A percentile compares a stretch with the other conserved stretches of the same genome.
These are phyloP conservation scores for Bugulina stolonifera DNA, from an alignment of 2,888 invertebrate species.

Conservation along the genomic window DNA sequence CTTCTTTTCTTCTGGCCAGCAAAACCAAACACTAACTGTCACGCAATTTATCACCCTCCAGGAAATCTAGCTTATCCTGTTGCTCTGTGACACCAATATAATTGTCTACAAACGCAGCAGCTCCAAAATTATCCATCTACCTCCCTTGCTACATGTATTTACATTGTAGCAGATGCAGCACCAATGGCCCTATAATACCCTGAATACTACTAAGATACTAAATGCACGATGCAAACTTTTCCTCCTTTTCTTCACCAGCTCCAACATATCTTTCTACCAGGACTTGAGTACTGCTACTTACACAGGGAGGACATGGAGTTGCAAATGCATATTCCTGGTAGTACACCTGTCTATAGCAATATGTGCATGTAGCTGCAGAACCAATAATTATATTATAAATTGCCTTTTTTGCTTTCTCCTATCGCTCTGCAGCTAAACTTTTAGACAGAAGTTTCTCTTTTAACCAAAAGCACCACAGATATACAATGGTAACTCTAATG, in stretches of 20 bases:
- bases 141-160: no score
- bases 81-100: conserved; percentile 35
- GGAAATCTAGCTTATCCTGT: conserved; percentile 43
- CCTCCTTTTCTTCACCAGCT: conserved; percentile 82
- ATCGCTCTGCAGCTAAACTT: conserved; percentile 75
- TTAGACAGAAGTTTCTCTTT: conserved; percentile 75
- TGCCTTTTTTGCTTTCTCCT: conserved; percentile 82
- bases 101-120: neutral
- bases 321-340: no score
- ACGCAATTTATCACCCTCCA: conserved; percentile 34
- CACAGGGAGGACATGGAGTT: no score
- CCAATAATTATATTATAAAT: no score
- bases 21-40: conserved; percentile 66
- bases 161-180: no score
- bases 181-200: no score
- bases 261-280: conserved; percentile 78
- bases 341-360: no score
- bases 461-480: conserved; percentile 59
- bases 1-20: conserved; percentile 88
- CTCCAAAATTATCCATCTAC: neutral
- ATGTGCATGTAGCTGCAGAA: neutral
- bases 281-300: conserved; percentile 76
- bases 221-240: conserved; percentile 47
- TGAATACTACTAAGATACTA: no score
- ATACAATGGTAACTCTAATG: no score